phyloP scores from a whole-genome alignment of 92 coral and sea anemone species.

The Phenganax stokvisi region DNA sequence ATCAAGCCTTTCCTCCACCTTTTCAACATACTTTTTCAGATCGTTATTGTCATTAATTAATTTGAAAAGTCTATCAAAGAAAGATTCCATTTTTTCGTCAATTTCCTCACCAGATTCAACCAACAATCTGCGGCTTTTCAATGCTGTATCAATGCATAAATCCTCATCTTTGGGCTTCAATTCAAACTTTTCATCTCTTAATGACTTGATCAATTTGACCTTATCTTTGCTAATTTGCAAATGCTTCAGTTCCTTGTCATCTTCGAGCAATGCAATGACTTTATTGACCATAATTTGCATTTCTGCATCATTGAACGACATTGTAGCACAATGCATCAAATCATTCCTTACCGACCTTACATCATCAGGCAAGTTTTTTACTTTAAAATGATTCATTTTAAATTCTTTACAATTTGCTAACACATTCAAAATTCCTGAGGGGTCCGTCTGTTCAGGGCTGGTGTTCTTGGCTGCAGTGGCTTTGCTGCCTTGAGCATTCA shows the following conservation, averaged over 20 bases:
- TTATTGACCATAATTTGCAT: neutral
- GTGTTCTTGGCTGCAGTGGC: slow-evolving; percentile 9
- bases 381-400: slow-evolving; percentile 7
- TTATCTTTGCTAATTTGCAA: slow-evolving; percentile 13
- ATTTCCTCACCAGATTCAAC: slow-evolving; percentile 25
- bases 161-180: neutral
- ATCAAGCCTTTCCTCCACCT: neutral
- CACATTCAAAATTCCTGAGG: slow-evolving; percentile 28
- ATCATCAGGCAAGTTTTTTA: neutral
- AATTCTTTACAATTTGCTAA: slow-evolving; percentile 29
- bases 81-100: neutral
- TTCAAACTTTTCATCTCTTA: slow-evolving; percentile 31
- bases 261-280: slow-evolving; percentile 31
- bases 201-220: slow-evolving; percentile 15
- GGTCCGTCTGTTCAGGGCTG: slow-evolving; percentile 30
- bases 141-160: neutral
- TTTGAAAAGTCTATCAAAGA: neutral
- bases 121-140: neutral
- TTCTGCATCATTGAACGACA: slow-evolving; percentile 21
- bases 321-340: slow-evolving; percentile 33
- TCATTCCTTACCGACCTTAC: slow-evolving; percentile 19
- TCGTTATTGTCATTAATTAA: slow-evolving; percentile 21
- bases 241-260: slow-evolving; percentile 20
- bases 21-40: slow-evolving; percentile 11
- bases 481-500: slow-evolving; percentile 37